Percentiles rank a stretch among this genome's conserved stretches.
phyloP scores from a whole-genome alignment of 2,888 invertebrate species.

The Digitonthophagus gazella region DNA sequence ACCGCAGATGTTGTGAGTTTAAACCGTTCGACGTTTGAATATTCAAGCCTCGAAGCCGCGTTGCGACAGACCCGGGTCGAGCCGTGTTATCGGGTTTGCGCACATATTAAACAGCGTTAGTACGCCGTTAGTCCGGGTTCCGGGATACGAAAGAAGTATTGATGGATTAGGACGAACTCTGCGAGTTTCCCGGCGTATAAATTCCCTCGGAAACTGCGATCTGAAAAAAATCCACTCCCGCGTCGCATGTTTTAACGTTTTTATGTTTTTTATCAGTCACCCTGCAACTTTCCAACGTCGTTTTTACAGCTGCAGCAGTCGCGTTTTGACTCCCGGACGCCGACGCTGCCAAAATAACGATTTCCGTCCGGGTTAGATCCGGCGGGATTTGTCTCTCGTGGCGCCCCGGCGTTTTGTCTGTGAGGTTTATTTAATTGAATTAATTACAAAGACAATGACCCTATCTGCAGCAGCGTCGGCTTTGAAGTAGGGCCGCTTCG shows the following conservation, averaged over 20 bases:
- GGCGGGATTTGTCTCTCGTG: background rate
- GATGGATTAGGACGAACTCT: slow-evolving; percentile 10
- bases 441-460: slow-evolving; percentile 22
- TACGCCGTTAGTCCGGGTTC: slow-evolving; percentile 16
- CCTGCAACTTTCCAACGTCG: background rate
- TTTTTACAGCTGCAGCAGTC: background rate
- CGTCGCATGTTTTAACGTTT: slow-evolving; percentile 1
- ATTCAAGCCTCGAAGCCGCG: slow-evolving; percentile 24
- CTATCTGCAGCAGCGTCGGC: slow-evolving; percentile 10
- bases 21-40: slow-evolving; percentile 27
- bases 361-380: background rate
- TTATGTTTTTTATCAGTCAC: background rate
- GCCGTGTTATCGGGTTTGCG: slow-evolving; percentile 26
- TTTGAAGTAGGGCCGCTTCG: slow-evolving; percentile 2
- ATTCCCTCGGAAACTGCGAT: background rate
- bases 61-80: slow-evolving; percentile 13
- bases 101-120: slow-evolving; percentile 29
- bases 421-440: slow-evolving; percentile 27
- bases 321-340: slow-evolving; percentile 5
- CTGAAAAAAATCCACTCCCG: background rate
- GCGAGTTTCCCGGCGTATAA: background rate
- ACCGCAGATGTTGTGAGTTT: slow-evolving; percentile 44
- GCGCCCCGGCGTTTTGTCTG: slow-evolving; percentile 20
- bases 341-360: slow-evolving; percentile 8
- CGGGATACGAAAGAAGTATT: slow-evolving; percentile 8